Base-by-base conservation (phyloP, 2,888 invertebrate genomes). In the Drosophila quinaria region DNA sequence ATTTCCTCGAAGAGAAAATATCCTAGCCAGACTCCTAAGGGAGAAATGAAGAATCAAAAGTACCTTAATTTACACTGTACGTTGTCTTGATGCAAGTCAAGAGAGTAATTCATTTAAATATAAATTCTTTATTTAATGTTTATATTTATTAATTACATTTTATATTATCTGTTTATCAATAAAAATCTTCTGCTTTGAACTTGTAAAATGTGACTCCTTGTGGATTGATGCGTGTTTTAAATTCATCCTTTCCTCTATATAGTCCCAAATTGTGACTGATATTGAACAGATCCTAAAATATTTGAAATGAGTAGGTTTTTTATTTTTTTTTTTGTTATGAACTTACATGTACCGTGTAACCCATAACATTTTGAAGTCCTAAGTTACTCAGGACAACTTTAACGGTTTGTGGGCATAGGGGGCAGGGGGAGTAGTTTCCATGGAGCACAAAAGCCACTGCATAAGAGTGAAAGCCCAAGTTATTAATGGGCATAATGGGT, bases 371-470 rank as follows among this genome's bases (percentile, higher is more conserved):
- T 6, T 68, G 85, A 3, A 94, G 76, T 1, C 91, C 92, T n/a
- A 94, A 66, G 1, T 90, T 84, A 13, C 81, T 58, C 2, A 93
- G 67, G 9, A 71, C 68, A 17, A 90, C 75, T 19, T 92, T 91
- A 82, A 92, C 92, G 13, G 88, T 70, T 4, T 93, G 90, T 1
- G 91, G 91, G 61, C 93, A 86, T 10, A 80, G 33, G 0, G 84
- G 89, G 17, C 89, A 88, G 0, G 4, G 8, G 0, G 1, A 0
- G 19, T 62, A 44, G 5, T n/a, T 31, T 0, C 62, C 78, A 22
- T 35, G 8, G 41, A 71, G 93, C 2, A 93, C 91, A 78, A 93
- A 92, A 13, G 93, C 93, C 2, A 94, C 80, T 13, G 93, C 94
- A 87, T 91, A 93, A 1, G 93, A 95, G 69, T 90, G 72, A n/a